Evolutionary conservation across 2,113 vertebrate species (phyloP).

Genomic region (Ginglymostoma cirratum): DNA sequence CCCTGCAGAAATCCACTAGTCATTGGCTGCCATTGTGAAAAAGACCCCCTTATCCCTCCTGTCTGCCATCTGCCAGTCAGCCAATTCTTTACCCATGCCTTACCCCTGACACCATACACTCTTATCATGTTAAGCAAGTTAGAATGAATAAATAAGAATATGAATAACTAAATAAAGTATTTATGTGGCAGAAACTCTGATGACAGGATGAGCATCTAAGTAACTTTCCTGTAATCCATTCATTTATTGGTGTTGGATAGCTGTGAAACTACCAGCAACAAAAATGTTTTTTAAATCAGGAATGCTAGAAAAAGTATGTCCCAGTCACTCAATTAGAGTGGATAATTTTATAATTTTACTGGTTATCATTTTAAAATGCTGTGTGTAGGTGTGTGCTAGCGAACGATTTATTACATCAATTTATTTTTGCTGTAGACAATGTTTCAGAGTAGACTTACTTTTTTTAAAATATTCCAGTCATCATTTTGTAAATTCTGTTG

Average conservation of each 20-base stretch:
- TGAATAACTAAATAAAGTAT: not conserved
- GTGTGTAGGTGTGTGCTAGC: not conserved
- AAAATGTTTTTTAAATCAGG: not conserved
- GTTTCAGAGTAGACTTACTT: not conserved
- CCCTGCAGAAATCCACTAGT: no score
- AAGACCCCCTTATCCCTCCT: no score
- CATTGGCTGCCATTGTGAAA: no score
- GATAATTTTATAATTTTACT: not conserved
- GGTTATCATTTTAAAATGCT: not conserved
- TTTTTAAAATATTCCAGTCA: conserved; percentile 32
- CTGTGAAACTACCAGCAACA: not conserved
- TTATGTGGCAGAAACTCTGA: not conserved
- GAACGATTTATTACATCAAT: not conserved
- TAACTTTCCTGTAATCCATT: not conserved
- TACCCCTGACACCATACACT: no score
- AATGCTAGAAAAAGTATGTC: not conserved
- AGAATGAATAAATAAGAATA: no score
- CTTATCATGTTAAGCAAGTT: no score
- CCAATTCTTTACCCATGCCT: no score
- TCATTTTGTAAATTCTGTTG: not conserved
- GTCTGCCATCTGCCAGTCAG: no score
- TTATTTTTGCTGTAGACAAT: not conserved
- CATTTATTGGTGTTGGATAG: not conserved
- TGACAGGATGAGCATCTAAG: not conserved
- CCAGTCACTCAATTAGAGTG: not conserved